Conservation (phyloP, 2,113 vertebrate genomes). For the Condylura cristata region DNA sequence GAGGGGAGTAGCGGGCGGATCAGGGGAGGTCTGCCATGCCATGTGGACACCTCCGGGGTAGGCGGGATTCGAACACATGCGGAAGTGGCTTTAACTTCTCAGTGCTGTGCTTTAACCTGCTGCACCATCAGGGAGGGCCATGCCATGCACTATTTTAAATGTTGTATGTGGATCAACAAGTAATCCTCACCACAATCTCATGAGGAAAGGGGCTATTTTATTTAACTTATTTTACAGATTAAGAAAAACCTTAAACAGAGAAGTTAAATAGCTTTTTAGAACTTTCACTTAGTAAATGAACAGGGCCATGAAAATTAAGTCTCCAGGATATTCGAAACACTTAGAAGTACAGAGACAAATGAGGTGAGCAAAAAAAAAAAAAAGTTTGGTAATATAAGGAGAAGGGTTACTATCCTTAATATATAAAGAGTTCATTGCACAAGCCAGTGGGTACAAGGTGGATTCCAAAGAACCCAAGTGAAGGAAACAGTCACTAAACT, state of each 20-base stretch:
- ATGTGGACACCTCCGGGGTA: too few species aligned
- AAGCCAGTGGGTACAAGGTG: background rate
- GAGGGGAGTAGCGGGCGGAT: too few species aligned
- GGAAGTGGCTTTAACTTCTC: too few species aligned
- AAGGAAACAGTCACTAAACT: background rate
- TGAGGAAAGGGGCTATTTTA: background rate
- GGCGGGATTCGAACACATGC: too few species aligned
- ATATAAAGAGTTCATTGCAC: background rate
- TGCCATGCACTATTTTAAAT: too few species aligned
- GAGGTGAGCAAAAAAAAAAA: background rate
- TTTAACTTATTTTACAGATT: background rate
- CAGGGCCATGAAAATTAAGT: background rate
- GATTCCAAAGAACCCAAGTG: background rate
- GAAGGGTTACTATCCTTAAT: background rate
- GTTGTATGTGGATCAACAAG: background rate
- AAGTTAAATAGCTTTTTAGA: background rate
- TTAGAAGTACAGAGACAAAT: background rate
- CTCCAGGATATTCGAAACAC: background rate
- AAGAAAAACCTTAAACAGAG: background rate
- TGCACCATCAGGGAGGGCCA: too few species aligned
- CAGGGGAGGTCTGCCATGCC: too few species aligned
- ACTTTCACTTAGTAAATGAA: background rate
- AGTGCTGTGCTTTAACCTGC: too few species aligned
- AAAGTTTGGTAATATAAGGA: background rate
- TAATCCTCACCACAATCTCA: background rate